A percentile compares a stretch with the other conserved stretches of the same genome.
Conservation (phyloP, 2,113 vertebrate species). For the Zosterops lateralis region DNA sequence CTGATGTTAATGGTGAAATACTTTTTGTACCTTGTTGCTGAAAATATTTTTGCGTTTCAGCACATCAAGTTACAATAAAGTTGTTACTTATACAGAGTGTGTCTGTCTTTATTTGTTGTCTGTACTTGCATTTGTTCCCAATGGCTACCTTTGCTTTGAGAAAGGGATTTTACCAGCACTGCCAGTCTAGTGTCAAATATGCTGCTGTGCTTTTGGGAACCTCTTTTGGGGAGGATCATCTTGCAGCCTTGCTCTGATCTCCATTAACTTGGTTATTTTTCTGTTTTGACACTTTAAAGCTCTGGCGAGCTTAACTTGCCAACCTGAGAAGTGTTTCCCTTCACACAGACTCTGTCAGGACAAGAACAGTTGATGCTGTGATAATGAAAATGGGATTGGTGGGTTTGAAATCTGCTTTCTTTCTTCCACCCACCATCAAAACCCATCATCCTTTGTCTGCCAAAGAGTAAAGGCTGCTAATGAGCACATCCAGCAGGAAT, state of each 20-base stretch:
- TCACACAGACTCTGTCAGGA: background rate
- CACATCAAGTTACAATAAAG: conserved; percentile 82
- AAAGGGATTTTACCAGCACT: background rate
- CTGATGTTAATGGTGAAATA: conserved; percentile 79
- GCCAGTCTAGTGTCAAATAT: background rate
- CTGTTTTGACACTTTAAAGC: background rate
- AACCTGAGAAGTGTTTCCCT: background rate
- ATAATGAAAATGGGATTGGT: background rate
- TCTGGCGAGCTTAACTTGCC: background rate
- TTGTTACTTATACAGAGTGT: conserved; percentile 77
- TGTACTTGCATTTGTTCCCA: background rate
- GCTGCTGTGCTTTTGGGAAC: background rate
- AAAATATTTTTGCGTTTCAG: conserved; percentile 83
- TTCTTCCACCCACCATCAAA: background rate
- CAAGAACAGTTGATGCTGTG: background rate
- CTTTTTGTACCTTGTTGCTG: conserved; percentile 83
- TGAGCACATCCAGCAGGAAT: background rate
- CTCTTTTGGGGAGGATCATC: background rate
- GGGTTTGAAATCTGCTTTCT: background rate
- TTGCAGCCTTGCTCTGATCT: background rate
- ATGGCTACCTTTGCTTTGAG: background rate
- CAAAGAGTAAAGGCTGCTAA: background rate
- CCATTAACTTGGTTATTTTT: background rate
- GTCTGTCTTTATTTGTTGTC: background rate
- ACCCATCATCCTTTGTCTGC: background rate